Base-by-base conservation (phyloP, 2,113 vertebrate species). In the Ursus arctos region DNA sequence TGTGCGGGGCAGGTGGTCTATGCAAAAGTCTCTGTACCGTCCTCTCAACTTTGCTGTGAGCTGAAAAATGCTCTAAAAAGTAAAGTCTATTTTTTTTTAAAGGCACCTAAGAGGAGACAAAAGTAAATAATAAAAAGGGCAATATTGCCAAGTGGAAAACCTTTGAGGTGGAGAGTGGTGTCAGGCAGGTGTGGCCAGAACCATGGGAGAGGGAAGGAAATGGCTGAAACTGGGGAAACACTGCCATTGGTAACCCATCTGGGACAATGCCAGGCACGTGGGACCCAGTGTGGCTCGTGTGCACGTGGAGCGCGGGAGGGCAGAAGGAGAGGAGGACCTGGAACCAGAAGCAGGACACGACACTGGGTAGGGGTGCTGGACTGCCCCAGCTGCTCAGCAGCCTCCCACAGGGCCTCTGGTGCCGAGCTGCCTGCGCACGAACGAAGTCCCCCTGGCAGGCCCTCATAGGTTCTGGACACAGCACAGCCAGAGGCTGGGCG, bases 201-300 rank as follows among this genome's bases (percentile, higher is more conserved):
- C 28, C 71, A 1, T 0, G 0, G 8, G 24, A n/a, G 11, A 57
- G 40, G 51, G 16, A 6, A 24, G 53, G 6, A 2, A 16, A 7
- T 1, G 43, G 10, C 36, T 5, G 13, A 18, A 40, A 28, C 0
- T 36, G 21, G 57, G 49, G 7, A 14, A 2, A 10, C 1, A 0
- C 47, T 0, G 1, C 4, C 4, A 8, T 0, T 0, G n/a, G 49
- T 0, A 19, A 8, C 10, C 7, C 2, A 1, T 2, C 1, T 0
- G 33, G 26, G 1, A 21, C 28, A 18, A 40, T 12, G 2, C 6
- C 2, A 2, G 16, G 7, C 26, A 0, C 13, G 0, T 3, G 15
- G 65, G 57, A 9, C 19, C 4, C 9, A 0, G n/a, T 2, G 22
- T 0, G 12, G 26, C 26, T 13, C 2, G 0, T 1, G 31, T 1